Base-by-base conservation (phyloP, 2,113 vertebrate genomes). In the Canis aureus region DNA sequence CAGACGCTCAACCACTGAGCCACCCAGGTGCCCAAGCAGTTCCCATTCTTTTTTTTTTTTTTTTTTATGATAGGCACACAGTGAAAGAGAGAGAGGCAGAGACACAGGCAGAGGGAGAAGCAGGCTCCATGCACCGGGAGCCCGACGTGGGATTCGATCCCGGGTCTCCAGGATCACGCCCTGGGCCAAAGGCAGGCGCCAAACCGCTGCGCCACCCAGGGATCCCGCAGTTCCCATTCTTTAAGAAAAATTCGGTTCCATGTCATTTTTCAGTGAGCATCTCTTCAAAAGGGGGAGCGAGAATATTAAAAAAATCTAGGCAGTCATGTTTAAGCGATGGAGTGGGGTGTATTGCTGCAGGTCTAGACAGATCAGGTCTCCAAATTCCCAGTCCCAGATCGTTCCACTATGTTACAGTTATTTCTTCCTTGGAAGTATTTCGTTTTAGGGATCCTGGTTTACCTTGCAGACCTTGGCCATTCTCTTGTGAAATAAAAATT, bases 161-260 rank as follows among this genome's bases (percentile, higher is more conserved):
- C n/a, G n/a, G n/a, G n/a, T n/a, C n/a, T n/a, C n/a, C n/a, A n/a
- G n/a, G n/a, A n/a, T n/a, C n/a, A n/a, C n/a, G n/a, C n/a, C n/a
- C n/a, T n/a, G n/a, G n/a, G n/a, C n/a, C n/a, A n/a, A n/a, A n/a
- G n/a, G n/a, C n/a, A n/a, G n/a, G n/a, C n/a, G n/a, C n/a, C n/a
- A n/a, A n/a, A n/a, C n/a, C n/a, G n/a, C n/a, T n/a, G n/a, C n/a
- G n/a, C n/a, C n/a, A n/a, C n/a, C n/a, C n/a, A n/a, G n/a, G n/a
- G n/a, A n/a, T n/a, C n/a, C n/a, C n/a, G 27, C 57, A 25, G 4
- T 94, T 84, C 20, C 43, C 38, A 11, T 60, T 90, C 84, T 84
- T 81, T 78, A 67, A 60, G 95, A 38, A 82, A 91, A 82, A 85
- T 96, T 96, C 79, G 49, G 60, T 92, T 78, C 29, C 23, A 2